Evolutionary conservation across 2,888 invertebrate genomes (phyloP).

Genomic region (Lochmaea crataegi): DNA sequence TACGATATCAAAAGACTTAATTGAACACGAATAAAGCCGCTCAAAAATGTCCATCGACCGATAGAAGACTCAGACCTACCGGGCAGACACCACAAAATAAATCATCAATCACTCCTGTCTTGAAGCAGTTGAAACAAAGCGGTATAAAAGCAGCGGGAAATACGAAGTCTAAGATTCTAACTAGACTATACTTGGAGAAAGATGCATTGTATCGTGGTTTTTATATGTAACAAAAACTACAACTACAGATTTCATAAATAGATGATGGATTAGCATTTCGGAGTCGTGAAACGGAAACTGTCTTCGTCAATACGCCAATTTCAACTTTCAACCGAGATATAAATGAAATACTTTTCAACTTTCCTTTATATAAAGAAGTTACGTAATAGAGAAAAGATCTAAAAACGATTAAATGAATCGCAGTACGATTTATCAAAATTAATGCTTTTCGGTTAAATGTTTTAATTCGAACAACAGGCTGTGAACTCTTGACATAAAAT

Average conservation of each 20-base stretch:
- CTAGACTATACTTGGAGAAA: constrained; percentile 61
- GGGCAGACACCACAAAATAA: constrained; percentile 65
- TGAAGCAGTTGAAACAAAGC: constrained; percentile 64
- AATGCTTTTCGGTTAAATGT: not conserved
- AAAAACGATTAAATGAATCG: constrained; percentile 11
- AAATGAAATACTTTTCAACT: constrained; percentile 13
- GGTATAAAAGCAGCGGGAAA: constrained; percentile 64
- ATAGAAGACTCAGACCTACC: constrained; percentile 61
- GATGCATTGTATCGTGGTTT: constrained; percentile 59
- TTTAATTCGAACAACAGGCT: not conserved
- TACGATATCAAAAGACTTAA: constrained; percentile 46
- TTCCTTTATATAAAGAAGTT: constrained; percentile 5
- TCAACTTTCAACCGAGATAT: constrained; percentile 29
- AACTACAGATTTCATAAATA: constrained; percentile 60
- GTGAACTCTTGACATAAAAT: not conserved
- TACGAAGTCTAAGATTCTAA: constrained; percentile 63
- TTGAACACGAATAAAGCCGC: constrained; percentile 55
- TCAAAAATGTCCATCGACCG: constrained; percentile 52
- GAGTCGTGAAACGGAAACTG: constrained; percentile 28
- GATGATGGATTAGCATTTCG: constrained; percentile 59
- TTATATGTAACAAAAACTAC: constrained; percentile 60
- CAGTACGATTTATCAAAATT: constrained; percentile 9
- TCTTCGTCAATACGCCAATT: constrained; percentile 36
- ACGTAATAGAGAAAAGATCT: constrained; percentile 3
- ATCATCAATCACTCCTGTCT: constrained; percentile 65